Base-by-base conservation (phyloP, 2,888 invertebrate genomes). In the Apamea crenata region DNA sequence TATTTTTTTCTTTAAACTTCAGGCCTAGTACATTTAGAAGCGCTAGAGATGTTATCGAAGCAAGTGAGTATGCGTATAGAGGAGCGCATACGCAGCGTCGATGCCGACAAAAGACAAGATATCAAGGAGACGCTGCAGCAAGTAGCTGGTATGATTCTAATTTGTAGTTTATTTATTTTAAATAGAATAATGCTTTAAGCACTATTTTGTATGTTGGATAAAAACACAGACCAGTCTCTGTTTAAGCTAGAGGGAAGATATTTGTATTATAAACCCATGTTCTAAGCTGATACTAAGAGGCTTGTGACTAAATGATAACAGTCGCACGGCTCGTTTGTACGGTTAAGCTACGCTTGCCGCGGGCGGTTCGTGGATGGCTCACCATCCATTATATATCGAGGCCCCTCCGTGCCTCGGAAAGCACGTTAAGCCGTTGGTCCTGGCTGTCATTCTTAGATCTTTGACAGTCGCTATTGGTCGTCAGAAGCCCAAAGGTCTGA, bases 1-100 rank as follows among this genome's bases (percentile, higher is more conserved):
- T 32, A 18, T 8, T 8, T 25, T 25, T 40, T 66, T 25, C 18
- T 6, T 21, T 12, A 3, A 21, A 14, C 50, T 94, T 44, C 92
- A 97, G 97, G 98, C 21, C 95, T 99, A 76, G 98, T 99, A 0
- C 99, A 99, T 93, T 96, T 99, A 81, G 99, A 99, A 96, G 99
- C 99, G 0, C 94, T 99, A 68, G 99, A 99, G 95, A 99, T 99
- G 98, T 95, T 99, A 5, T 99, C 99, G 0, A 98, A 98, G 86
- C 98, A 99, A 94, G 98, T 98, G 77, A 97, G 97, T 85, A 97
- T 98, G 91, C 98, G 98, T 92, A 97, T 99, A 88, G 97, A 98
- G 84, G 97, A 98, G 36, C 94, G 98, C 12, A 91, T 98, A 68
- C 96, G 97, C 25, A 94, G 97, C 0, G 95, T 97, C 0, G 97